Percentiles rank a stretch among this genome's conserved stretches.
Evolutionary conservation across 92 coral and sea anemone species (phyloP).

Genomic region (Phenganax marumi): DNA sequence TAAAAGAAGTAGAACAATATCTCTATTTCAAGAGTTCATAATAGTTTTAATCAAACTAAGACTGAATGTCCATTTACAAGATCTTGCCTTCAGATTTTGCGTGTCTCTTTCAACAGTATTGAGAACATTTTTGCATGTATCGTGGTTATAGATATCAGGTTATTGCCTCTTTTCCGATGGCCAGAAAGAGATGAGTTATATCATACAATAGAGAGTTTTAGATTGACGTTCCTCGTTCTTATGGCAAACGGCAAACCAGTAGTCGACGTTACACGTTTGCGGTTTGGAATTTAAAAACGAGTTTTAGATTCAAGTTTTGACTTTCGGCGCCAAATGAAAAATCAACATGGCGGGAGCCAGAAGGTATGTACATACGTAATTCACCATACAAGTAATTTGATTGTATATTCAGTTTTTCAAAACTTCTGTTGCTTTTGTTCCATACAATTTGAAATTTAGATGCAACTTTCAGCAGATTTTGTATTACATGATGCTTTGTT

Average conservation of each 20-base stretch:
- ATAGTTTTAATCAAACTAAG: slow-evolving; percentile 65
- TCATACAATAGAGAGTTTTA: slow-evolving; percentile 5
- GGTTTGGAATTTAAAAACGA: not conserved
- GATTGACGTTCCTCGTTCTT: not conserved
- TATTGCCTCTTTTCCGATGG: slow-evolving; percentile 50
- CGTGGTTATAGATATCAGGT: slow-evolving; percentile 45
- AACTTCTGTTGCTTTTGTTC: too few species aligned
- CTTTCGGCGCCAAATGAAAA: slow-evolving; percentile 12
- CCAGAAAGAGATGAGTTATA: slow-evolving; percentile 49
- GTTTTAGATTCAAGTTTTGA: not conserved
- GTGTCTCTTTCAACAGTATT: slow-evolving; percentile 57
- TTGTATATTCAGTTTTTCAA: too few species aligned
- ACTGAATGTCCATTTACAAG: slow-evolving; percentile 57
- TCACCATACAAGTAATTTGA: not conserved
- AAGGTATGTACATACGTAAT: slow-evolving; percentile 4
- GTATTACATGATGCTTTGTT: slow-evolving; percentile 2
- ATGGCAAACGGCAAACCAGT: slow-evolving; percentile 1
- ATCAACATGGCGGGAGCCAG: slow-evolving; percentile 30
- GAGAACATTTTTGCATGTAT: slow-evolving; percentile 54
- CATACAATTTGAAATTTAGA: not conserved
- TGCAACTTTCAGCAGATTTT: not conserved
- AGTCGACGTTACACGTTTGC: not conserved
- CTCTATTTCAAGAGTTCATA: slow-evolving; percentile 54
- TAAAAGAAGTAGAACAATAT: slow-evolving; percentile 32
- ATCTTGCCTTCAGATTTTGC: slow-evolving; percentile 58